Evolutionary conservation across 2,888 invertebrate genomes (phyloP).

Genomic region (Griposia aprilina): DNA sequence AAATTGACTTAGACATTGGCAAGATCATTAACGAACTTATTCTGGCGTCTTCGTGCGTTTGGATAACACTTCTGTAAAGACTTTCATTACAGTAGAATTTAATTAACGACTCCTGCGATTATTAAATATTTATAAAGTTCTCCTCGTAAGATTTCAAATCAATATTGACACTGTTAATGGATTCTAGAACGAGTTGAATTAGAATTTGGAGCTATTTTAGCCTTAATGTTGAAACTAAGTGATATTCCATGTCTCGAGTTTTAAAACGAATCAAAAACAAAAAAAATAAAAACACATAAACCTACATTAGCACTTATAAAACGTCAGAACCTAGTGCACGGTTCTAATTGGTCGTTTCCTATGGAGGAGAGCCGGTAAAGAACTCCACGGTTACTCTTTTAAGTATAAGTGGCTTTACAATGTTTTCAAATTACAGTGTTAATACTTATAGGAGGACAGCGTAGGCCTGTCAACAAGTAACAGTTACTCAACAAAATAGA

Average conservation of each 20-base stretch:
- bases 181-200: constrained; percentile 40
- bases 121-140: constrained; percentile 63
- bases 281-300: no score
- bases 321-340: no score
- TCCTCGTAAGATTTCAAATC: constrained; percentile 40
- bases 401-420: no score
- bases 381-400: no score
- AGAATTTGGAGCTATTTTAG: constrained; percentile 38
- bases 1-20: constrained; percentile 72
- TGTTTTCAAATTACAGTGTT: no score
- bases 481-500: no score
- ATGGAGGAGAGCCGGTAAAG: no score
- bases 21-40: constrained; percentile 70
- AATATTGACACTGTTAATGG: constrained; percentile 54
- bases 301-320: no score
- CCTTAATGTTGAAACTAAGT: constrained; percentile 29
- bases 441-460: no score
- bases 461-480: no score
- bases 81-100: constrained; percentile 66
- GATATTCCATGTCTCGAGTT: constrained; percentile 28
- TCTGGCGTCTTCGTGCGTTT: constrained; percentile 63
- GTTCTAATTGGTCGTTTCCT: no score
- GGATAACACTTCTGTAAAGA: constrained; percentile 66
- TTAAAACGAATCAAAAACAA: no score
- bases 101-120: constrained; percentile 60